A percentile compares a stretch with the other conserved stretches of the same genome.
Conservation (phyloP, 2,797 vertebrate genomes). For the Schizopygopsis malacanthus region DNA sequence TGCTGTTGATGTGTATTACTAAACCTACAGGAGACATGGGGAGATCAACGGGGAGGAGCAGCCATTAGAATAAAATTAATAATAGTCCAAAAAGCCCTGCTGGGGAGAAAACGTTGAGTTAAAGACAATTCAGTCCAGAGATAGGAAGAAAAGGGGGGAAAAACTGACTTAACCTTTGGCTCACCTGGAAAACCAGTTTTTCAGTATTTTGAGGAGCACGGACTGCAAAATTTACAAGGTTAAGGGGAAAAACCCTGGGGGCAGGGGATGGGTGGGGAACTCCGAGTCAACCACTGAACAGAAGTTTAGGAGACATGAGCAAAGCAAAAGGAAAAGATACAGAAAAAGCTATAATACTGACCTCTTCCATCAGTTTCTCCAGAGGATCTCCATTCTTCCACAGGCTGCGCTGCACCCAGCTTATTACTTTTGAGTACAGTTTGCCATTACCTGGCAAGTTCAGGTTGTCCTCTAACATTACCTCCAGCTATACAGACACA, state of each 20-base stretch:
- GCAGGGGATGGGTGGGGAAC: constrained; percentile 51
- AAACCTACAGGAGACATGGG: constrained; percentile 98
- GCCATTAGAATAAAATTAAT: constrained; percentile 82
- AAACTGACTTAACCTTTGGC: constrained; percentile 58
- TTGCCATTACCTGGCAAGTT: constrained; percentile 96
- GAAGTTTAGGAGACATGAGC: constrained; percentile 54
- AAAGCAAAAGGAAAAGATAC: not conserved
- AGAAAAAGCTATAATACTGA: constrained; percentile 78
- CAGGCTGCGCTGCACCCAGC: constrained; percentile 97
- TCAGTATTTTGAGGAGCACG: constrained; percentile 69
- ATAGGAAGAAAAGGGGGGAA: constrained; percentile 74
- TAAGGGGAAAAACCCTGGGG: constrained; percentile 37
- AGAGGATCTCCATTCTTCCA: constrained; percentile 95
- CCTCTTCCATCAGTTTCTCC: constrained; percentile 96
- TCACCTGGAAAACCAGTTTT: constrained; percentile 87
- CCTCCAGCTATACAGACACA: constrained; percentile 86
- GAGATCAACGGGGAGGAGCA: constrained; percentile 96
- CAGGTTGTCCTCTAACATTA: constrained; percentile 96
- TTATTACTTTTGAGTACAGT: constrained; percentile 97
- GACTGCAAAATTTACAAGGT: constrained; percentile 50
- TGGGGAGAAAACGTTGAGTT: constrained; percentile 59
- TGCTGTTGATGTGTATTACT: constrained; percentile 94
- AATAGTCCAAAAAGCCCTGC: constrained; percentile 52
- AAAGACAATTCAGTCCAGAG: constrained; percentile 69
- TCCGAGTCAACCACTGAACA: constrained; percentile 3